Conservation (phyloP, 2,888 invertebrate species). For the Euclidia mi region DNA sequence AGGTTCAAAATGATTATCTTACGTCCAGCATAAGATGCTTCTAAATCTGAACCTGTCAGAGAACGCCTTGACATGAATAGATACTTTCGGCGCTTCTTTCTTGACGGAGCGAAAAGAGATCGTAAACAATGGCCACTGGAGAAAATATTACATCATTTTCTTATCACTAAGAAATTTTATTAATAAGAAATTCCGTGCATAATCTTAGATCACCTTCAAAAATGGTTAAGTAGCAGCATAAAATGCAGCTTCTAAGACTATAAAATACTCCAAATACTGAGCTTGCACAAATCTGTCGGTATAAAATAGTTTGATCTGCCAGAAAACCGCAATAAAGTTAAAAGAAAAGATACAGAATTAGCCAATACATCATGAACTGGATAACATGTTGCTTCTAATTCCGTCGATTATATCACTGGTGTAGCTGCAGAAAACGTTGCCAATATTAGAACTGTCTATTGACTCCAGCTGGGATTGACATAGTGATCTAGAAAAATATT, state of each 20-base stretch:
- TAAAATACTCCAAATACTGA: too few relatives aligned
- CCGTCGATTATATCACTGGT: constrained; percentile 70
- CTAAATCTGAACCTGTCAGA: constrained; percentile 5
- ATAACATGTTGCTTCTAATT: constrained; percentile 68
- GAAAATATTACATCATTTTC: too few relatives aligned
- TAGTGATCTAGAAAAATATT: constrained; percentile 54
- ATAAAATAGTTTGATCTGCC: constrained; percentile 26
- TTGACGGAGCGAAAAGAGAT: too few relatives aligned
- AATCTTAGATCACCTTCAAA: too few relatives aligned
- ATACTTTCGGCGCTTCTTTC: too few relatives aligned
- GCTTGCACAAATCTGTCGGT: not conserved
- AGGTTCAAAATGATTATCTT: not conserved
- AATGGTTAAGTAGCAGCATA: too few relatives aligned
- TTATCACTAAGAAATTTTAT: too few relatives aligned
- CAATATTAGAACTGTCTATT: constrained; percentile 65
- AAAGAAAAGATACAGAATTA: constrained; percentile 51
- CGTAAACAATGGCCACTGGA: not conserved
- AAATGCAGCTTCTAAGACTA: too few relatives aligned
- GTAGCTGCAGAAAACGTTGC: constrained; percentile 59
- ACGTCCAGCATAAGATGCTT: not conserved
- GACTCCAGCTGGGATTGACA: constrained; percentile 61
- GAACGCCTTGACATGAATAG: constrained; percentile 4
- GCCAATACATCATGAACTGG: constrained; percentile 56
- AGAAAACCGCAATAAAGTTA: constrained; percentile 39
- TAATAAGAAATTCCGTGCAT: too few relatives aligned